Base-by-base conservation (phyloP, 2,888 invertebrate genomes). In the Chrysotoxum bicinctum region DNA sequence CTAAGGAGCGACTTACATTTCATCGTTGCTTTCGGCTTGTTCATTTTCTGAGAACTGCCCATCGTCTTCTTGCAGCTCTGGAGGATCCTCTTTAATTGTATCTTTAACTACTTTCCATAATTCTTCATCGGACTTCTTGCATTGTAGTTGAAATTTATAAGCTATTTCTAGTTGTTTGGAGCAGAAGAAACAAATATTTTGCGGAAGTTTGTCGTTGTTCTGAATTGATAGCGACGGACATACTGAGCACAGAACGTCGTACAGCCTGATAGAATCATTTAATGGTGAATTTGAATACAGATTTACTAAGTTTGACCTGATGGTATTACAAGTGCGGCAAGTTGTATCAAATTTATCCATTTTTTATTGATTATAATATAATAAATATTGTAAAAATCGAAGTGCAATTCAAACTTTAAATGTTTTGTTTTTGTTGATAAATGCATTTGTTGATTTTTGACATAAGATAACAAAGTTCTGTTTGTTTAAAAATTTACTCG, bases 151-250 rank as follows among this genome's bases (percentile, higher is more conserved):
- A 45, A 91, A 91, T 74, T 89, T 88, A 56, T 89, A 90, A 3
- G 89, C 88, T 72, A 89, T 88, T n/a, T 88, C 88, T 14, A 91
- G 69, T 64, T 89, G 88, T 21, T 90, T 89, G 0, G 88, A 54
- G 30, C 91, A 91, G 4, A 89, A 85, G 14, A 89, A 89, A 35
- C 91, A 91, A 35, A 91, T 90, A 45, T 88, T 87, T 37, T 89
- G 88, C 0, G 91, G 91, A 69, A 90, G 89, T 37, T 88, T 87
- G 21, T 89, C 88, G 8, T 87, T 72, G 14, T 77, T n/a, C 21
- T 73, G 35, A 7, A 87, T 4, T 3, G 81, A 23, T 9, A 89
- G 68, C 16, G 32, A 62, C n/a, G 85, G 81, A n/a, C 85, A 85
- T 0, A 85, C 69, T 8, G 21, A 56, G 12, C 35, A 37, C 0